Evolutionary conservation across 2,888 invertebrate genomes (phyloP), one percentile per base, ranked within the genome.

Genomic region (Tetranychus truncatus): DNA sequence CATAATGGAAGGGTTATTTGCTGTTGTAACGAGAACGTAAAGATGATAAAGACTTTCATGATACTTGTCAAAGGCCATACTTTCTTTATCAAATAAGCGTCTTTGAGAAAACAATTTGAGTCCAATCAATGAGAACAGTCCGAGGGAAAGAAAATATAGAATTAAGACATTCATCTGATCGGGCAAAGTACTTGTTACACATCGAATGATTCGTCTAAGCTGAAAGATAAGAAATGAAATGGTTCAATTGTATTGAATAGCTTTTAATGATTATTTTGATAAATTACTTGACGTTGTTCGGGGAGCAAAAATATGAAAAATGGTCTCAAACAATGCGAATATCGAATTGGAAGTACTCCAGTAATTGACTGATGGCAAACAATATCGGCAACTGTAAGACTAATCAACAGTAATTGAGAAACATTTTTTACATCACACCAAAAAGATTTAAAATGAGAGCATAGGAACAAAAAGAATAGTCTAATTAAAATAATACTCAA

Each of bases 1-100:
- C 83, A 82, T 84, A 74, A 84, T 81, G 80, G 84, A 84, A 34
- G 84, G 85, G 77, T 83, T 83, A 79, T 85, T 85, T n/a, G 84
- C 83, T 21, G 84, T 84, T 20, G 85, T 85, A 8, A 85, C 84
- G 15, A 85, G 79, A 6, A 85, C 83, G 80, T 84, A 85, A 24
- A 85, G 80, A 76, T 83, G 82, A 82, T 84, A 85, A 21, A 83
- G 80, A 74, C 82, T 81, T 76, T 84, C 84, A 55, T 81, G 79
- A 78, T 83, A 85, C 73, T 81, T 81, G 24, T 79, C 73, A 78
- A 85, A 84, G 45, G 77, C 65, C 77, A 76, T 81, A 81, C 80
- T 81, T 75, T 80, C 79, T 45, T 55, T 21, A 65, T 74, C 44
- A 24, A 74, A 66, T 45, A 74, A 77, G 79, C 77, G 83, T 83